Conservation (phyloP, 2,888 invertebrate species). For the Synanthedon tipuliformis region DNA sequence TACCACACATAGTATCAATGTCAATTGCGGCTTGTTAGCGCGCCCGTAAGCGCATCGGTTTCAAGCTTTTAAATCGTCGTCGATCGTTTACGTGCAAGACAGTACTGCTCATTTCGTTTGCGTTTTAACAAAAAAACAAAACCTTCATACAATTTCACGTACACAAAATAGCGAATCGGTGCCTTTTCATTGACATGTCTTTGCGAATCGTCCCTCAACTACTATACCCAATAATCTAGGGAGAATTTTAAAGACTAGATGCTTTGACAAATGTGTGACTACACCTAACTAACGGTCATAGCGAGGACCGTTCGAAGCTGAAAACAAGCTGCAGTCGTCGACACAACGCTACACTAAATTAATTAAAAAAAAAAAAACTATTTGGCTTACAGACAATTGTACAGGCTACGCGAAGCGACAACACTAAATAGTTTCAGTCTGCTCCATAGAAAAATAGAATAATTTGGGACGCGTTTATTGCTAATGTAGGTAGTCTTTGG, state of each 20-base stretch:
- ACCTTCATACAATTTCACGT: neutral
- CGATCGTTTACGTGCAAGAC: conserved; percentile 3
- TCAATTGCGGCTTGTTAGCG: conserved; percentile 1
- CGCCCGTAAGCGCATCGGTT: conserved; percentile 3
- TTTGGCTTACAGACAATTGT: conserved; percentile 37
- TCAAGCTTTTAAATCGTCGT: conserved; percentile 3
- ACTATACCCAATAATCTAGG: conserved; percentile 28
- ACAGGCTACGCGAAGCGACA: conserved; percentile 34
- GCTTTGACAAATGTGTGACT: conserved; percentile 37
- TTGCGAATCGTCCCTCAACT: conserved; percentile 20
- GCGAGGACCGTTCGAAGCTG: conserved; percentile 24
- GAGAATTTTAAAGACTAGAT: conserved; percentile 30
- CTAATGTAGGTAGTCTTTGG: conserved; percentile 58
- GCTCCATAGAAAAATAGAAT: conserved; percentile 47
- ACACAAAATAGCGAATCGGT: conserved; percentile 7
- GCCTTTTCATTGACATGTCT: conserved; percentile 11
- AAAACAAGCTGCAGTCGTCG: conserved; percentile 48
- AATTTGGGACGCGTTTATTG: conserved; percentile 44
- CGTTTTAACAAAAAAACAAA: neutral
- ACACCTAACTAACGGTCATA: conserved; percentile 39
- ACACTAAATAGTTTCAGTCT: conserved; percentile 8
- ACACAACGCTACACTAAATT: conserved; percentile 32
- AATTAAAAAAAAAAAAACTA: conserved; percentile 21
- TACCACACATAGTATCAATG: too few species aligned
- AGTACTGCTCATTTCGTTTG: conserved; percentile 5